Evolutionary conservation across 2,113 vertebrate species (phyloP).

Genomic region (Phalacrocorax carbo): DNA sequence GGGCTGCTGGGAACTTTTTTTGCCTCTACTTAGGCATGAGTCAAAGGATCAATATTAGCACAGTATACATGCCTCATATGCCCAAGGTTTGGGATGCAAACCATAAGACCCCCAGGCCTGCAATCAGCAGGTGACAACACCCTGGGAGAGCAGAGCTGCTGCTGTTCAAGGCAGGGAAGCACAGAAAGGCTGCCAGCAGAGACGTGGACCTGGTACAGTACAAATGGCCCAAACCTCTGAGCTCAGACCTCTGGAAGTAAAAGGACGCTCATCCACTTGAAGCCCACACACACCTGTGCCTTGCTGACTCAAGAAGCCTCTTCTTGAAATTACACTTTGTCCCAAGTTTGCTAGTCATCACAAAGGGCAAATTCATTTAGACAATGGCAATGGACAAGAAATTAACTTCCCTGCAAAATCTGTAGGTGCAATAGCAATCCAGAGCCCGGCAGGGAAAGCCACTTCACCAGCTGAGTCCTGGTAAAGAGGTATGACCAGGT

Average conservation of each 20-base stretch:
- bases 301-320: not conserved
- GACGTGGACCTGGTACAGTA: not conserved
- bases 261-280: not conserved
- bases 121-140: not conserved
- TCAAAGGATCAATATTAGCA: not conserved
- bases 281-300: not conserved
- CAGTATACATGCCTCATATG: rapidly evolving
- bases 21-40: not conserved
- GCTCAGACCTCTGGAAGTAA: not conserved
- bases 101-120: not conserved
- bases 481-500: not conserved
- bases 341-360: not conserved
- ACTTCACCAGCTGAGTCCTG: not conserved
- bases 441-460: not conserved
- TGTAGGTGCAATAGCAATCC: not conserved
- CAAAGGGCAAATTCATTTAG: not conserved
- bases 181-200: not conserved
- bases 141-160: not conserved
- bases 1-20: not conserved
- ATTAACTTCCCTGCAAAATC: not conserved
- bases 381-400: not conserved
- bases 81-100: not conserved
- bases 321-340: not conserved
- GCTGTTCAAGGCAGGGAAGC: not conserved
- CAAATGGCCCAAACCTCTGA: not conserved